These are phyloP conservation scores for Xiphias gladius DNA, from an alignment of 2,113 vertebrate species.

Conservation along the genomic window DNA sequence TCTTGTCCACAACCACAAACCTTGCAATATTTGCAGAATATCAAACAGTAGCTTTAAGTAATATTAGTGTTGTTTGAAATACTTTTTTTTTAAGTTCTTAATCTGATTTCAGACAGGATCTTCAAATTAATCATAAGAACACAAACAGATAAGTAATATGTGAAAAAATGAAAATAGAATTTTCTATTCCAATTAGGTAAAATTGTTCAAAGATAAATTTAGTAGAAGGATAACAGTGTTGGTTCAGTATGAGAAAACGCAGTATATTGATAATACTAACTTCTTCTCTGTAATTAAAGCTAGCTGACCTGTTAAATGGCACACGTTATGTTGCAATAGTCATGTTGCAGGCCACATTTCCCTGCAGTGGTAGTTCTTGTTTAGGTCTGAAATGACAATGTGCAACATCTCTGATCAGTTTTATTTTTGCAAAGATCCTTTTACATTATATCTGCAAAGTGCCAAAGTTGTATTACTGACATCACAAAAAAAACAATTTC, in stretches of 20 bases:
- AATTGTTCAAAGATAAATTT: background rate
- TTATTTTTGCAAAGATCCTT: background rate
- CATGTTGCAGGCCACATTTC: background rate
- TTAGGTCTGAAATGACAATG: background rate
- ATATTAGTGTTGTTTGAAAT: background rate
- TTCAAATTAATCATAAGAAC: background rate
- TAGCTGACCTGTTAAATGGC: background rate
- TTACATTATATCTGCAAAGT: background rate
- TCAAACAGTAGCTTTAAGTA: background rate
- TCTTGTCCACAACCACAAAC: background rate
- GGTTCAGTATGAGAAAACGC: background rate
- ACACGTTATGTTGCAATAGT: background rate
- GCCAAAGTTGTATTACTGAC: background rate
- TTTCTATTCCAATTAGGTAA: background rate
- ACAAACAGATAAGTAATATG: background rate
- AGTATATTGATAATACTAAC: background rate
- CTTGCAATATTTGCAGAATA: background rate
- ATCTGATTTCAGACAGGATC: background rate
- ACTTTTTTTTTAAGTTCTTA: background rate
- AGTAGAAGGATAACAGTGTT: background rate
- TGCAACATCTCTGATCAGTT: background rate
- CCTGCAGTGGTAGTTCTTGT: background rate
- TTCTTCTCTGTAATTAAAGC: background rate
- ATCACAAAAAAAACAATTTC: conserved; percentile 7
- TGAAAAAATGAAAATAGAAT: background rate